Conservation (phyloP, 2,797 vertebrate genomes). For the Pseudopleuronectes americanus region DNA sequence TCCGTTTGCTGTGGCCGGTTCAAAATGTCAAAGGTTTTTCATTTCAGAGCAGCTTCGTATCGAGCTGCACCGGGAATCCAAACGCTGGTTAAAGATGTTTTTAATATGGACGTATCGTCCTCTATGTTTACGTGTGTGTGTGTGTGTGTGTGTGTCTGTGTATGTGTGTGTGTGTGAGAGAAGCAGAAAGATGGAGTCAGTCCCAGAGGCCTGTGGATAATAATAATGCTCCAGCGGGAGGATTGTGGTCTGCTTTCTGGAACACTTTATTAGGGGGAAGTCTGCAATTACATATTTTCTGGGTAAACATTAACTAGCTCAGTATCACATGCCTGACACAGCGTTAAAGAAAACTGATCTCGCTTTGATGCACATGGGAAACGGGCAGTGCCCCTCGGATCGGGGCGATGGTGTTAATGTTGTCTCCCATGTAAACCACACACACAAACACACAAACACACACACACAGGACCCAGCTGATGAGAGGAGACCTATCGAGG, state of each 20-base stretch:
- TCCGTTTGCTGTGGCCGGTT: background rate
- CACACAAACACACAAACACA: too few species aligned
- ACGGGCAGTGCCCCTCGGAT: too few species aligned
- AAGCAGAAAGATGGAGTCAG: conserved; percentile 38
- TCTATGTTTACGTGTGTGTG: conserved; percentile 7
- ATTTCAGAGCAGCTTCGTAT: background rate
- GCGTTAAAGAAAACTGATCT: background rate
- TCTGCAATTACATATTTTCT: conserved; percentile 91
- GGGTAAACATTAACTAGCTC: conserved; percentile 91
- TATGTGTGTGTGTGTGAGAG: conserved; percentile 31
- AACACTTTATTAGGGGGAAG: conserved; percentile 91
- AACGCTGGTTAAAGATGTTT: conserved; percentile 20
- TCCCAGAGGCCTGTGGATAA: conserved; percentile 77
- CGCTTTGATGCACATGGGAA: too few species aligned
- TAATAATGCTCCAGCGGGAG: conserved; percentile 81
- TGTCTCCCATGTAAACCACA: too few species aligned
- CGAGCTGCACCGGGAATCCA: background rate
- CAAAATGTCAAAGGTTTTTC: conserved; percentile 3
- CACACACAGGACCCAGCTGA: too few species aligned
- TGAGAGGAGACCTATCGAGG: too few species aligned
- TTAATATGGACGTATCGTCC: conserved; percentile 25
- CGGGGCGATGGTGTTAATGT: too few species aligned
- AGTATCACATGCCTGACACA: conserved; percentile 57
- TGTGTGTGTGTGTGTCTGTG: too few species aligned
- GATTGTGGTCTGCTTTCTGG: conserved; percentile 85